Base-by-base conservation (phyloP, 2,888 invertebrate species). In the Cremastinae sp. region DNA sequence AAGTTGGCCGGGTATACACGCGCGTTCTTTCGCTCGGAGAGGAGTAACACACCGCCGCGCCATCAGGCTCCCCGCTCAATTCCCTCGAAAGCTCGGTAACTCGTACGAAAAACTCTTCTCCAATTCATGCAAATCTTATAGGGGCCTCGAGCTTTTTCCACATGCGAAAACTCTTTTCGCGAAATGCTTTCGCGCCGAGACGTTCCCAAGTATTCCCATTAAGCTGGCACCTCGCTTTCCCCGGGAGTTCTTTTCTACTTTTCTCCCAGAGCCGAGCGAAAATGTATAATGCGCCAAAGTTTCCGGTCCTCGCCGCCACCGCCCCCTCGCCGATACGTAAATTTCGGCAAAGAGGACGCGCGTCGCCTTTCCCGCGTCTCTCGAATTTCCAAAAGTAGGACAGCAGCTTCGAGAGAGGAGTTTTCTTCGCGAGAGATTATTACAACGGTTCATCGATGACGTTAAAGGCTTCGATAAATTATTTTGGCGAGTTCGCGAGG, bases 61-160 rank as follows among this genome's bases (percentile, higher is more conserved):
- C 47, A 10, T 20, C 49, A 49, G 28, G 28, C 61, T 75, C 75
- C 78, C 78, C 74, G 77, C 78, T 80, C 78, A 78, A 78, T 79
- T 82, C 80, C 81, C 71, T 73, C 62, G 75, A 75, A 78, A 78
- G 56, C 74, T 80, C 78, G 79, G 76, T 81, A 84, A 84, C 81
- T 81, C 78, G 81, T 71, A 77, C 75, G 72, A 76, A 70, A 76
- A 78, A 75, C 75, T 76, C 78, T 54, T 75, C 61, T 34, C 64
- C 64, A 61, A 70, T 74, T 74, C 75, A 76, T 76, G 73, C 76
- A 76, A 76, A 76, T 76, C 69, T 69, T 28, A 69, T 51, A 61
- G 12, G 47, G 5, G 12, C 8, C 28, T 20, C 22, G 47, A 28
- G 61, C 45, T 51, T 49, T n/a, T 45, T 53, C 56, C 56, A 34